A percentile compares a stretch with the other conserved stretches of the same genome.
These are phyloP conservation scores for Abrostola tripartita DNA, from an alignment of 2,888 invertebrate species.

Conservation along the genomic window DNA sequence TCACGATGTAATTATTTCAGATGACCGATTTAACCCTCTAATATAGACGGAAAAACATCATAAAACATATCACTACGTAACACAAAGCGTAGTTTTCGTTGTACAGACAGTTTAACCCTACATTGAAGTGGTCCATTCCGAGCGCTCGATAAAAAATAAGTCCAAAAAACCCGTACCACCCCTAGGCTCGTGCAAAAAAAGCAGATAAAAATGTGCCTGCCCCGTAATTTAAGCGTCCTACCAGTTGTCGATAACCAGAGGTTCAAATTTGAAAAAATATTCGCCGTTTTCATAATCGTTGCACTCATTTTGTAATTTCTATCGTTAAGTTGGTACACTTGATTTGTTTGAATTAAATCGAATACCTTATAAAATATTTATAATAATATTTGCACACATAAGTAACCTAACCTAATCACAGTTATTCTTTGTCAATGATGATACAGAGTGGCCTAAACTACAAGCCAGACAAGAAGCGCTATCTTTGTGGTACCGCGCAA, in stretches of 20 bases:
- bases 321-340: background rate
- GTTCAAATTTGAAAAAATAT: constrained; percentile 61
- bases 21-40: constrained; percentile 46
- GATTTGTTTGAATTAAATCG: background rate
- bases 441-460: too few species aligned
- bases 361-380: too few species aligned
- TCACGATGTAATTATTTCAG: constrained; percentile 15
- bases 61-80: constrained; percentile 19
- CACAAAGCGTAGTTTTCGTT: constrained; percentile 60
- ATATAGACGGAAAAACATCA: constrained; percentile 38
- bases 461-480: too few species aligned
- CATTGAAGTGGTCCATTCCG: constrained; percentile 73
- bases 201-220: constrained; percentile 81
- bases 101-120: constrained; percentile 79
- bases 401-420: too few species aligned
- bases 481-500: too few species aligned
- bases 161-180: constrained; percentile 80
- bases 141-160: constrained; percentile 75
- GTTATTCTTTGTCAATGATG: too few species aligned
- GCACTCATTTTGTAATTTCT: constrained; percentile 25
- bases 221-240: constrained; percentile 86
- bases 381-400: too few species aligned
- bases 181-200: constrained; percentile 84
- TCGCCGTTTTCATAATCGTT: constrained; percentile 49
- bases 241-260: constrained; percentile 81